phyloP scores from a whole-genome alignment of 2,113 vertebrate species.

The Halichoeres trimaculatus region DNA sequence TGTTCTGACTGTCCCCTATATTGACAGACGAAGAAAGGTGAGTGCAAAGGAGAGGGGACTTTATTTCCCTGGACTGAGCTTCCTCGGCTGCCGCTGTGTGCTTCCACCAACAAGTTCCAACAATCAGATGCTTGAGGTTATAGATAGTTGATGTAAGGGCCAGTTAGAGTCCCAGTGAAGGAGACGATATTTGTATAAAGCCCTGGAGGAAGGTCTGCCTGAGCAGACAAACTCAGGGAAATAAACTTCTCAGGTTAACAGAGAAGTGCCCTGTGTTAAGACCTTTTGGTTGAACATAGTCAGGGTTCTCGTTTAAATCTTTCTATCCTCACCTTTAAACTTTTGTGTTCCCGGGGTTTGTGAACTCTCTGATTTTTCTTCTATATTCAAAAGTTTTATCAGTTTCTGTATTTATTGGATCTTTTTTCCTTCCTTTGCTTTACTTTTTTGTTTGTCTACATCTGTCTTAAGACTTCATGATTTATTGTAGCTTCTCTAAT shows the following conservation, averaged over 20 bases:
- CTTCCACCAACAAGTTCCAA: constrained; percentile 27
- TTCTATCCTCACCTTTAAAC: constrained; percentile 33
- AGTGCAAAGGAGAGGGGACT: constrained; percentile 22
- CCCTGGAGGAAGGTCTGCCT: constrained; percentile 34
- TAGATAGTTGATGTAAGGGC: constrained; percentile 26
- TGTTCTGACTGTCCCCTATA: constrained; percentile 40
- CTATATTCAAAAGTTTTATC: background rate
- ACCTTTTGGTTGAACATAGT: background rate
- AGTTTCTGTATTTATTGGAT: constrained; percentile 11
- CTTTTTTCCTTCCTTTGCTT: background rate
- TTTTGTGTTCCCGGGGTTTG: background rate
- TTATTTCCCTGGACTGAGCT: constrained; percentile 37
- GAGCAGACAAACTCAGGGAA: constrained; percentile 19
- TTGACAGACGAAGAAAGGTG: constrained; percentile 58
- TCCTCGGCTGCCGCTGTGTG: constrained; percentile 17
- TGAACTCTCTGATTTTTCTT: background rate
- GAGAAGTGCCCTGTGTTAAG: constrained; percentile 12
- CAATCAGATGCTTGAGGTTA: constrained; percentile 28
- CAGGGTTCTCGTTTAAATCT: constrained; percentile 23
- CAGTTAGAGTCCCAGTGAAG: constrained; percentile 24
- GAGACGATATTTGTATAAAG: constrained; percentile 26
- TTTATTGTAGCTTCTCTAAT: constrained; percentile 38
- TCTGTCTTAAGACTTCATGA: constrained; percentile 20
- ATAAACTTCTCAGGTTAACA: background rate
- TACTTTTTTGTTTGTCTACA: constrained; percentile 33